Base-by-base conservation (phyloP, 2,888 invertebrate genomes). In the Diarsia mendica region DNA sequence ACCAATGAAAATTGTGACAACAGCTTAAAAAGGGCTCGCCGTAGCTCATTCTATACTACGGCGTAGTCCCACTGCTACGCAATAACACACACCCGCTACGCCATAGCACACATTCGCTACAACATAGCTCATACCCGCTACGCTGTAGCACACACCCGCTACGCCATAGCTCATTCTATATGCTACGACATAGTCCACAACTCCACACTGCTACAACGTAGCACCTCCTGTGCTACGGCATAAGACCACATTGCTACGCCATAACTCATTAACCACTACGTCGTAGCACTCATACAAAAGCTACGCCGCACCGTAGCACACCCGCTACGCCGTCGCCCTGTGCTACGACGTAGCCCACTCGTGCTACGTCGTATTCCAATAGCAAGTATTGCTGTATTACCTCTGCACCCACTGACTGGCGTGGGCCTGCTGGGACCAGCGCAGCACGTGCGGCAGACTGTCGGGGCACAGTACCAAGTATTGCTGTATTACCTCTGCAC, bases 401-500 rank as follows among this genome's bases (percentile, higher is more conserved):
- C 67, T 66, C 90, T 98, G 98, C 65, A 99, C 98, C 99, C 99
- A 99, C 58, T 98, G 98, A 20, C 98, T 98, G 72, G 99, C 99
- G 93, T 99, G 98, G 0, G 99, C 97, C 92, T 98, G 98, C 87
- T 97, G 97, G 28, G 98, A 98, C 99, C 99, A 99, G 92, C 98
- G 97, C 84, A 99, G 97, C 80, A 99, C 98, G 81, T 97, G 97
- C 66, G 98, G 98, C 88, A 99, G 96, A 63, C 98, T 98, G 83
- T 99, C 99, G 82, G 98, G 94, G 1, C 98, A 97, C 39, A 39
- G 8, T 8, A 39, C 39, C 39, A 39, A 39, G 39, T 39, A 39
- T 3, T 39, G 39, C 4, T 39, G 39, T 39, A 39, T 39, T 39
- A 39, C 60, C 67, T 66, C 90, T 98, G 98, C 65, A 99, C 98